phyloP scores from a whole-genome alignment of 2,888 invertebrate genomes.

The Euphydryas editha region DNA sequence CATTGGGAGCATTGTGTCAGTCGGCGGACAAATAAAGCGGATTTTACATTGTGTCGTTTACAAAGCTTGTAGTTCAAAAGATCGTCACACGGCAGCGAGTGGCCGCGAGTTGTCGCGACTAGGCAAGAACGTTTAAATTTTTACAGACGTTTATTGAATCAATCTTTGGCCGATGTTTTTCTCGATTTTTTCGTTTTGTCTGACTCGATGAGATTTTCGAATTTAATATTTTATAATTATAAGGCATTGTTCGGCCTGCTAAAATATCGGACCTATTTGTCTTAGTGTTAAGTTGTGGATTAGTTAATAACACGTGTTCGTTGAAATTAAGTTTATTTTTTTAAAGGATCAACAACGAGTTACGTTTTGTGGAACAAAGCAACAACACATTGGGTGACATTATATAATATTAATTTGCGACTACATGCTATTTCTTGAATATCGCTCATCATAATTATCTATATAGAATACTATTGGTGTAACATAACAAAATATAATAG shows the following conservation, averaged over 20 bases:
- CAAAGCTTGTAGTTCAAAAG: slow-evolving; percentile 30
- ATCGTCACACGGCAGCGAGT: slow-evolving; percentile 23
- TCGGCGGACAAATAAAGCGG: slow-evolving; percentile 57
- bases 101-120: slow-evolving; percentile 23
- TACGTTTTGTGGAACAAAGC: no score
- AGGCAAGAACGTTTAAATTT: slow-evolving; percentile 19
- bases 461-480: no score
- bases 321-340: no score
- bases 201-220: slow-evolving; percentile 6
- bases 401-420: no score
- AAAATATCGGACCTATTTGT: not conserved
- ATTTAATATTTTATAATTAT: slow-evolving; percentile 7
- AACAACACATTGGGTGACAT: no score
- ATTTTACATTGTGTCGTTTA: slow-evolving; percentile 48
- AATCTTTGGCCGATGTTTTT: slow-evolving; percentile 22
- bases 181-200: slow-evolving; percentile 20
- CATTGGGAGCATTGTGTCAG: slow-evolving; percentile 79
- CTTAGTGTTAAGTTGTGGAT: not conserved
- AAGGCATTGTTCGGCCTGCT: not conserved
- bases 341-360: no score
- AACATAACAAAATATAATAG: no score
- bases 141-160: slow-evolving; percentile 17
- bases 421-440: no score
- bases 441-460: no score
- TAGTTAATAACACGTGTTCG: not conserved